A percentile compares a stretch with the other conserved stretches of the same genome.
These are phyloP conservation scores for Paratilapia polleni DNA, from an alignment of 2,113 vertebrate genomes.

Conservation along the genomic window DNA sequence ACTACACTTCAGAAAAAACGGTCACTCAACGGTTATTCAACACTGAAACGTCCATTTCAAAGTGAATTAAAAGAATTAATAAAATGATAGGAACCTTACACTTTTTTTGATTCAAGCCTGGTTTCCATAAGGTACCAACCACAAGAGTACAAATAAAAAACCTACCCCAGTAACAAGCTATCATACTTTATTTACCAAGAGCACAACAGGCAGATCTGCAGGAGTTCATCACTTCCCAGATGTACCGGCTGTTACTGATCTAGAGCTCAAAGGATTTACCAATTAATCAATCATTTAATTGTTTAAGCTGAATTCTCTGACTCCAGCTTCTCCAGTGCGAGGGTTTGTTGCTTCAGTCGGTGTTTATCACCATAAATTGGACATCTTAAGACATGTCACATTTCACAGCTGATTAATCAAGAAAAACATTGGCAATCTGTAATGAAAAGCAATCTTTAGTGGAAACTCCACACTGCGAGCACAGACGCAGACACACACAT, in stretches of 20 bases:
- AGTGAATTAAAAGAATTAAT: not conserved
- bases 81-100: fast-evolving
- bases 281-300: not conserved
- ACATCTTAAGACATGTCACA: not conserved
- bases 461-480: not conserved
- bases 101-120: not conserved
- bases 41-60: not conserved
- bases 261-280: not conserved
- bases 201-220: not conserved
- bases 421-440: not conserved
- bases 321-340: not conserved
- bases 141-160: not conserved
- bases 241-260: not conserved
- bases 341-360: not conserved
- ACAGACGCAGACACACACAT: not conserved
- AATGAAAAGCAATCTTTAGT: not conserved
- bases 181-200: fast-evolving
- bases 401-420: not conserved
- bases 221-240: not conserved
- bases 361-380: not conserved
- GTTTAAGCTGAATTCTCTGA: not conserved
- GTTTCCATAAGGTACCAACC: too few relatives aligned
- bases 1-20: not conserved
- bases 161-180: not conserved
- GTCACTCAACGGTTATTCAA: not conserved